Evolutionary conservation across 1,140 invertebrate species (phyloP), one percentile per base, ranked within the genome.

Genomic region (Solenopsis fugax): DNA sequence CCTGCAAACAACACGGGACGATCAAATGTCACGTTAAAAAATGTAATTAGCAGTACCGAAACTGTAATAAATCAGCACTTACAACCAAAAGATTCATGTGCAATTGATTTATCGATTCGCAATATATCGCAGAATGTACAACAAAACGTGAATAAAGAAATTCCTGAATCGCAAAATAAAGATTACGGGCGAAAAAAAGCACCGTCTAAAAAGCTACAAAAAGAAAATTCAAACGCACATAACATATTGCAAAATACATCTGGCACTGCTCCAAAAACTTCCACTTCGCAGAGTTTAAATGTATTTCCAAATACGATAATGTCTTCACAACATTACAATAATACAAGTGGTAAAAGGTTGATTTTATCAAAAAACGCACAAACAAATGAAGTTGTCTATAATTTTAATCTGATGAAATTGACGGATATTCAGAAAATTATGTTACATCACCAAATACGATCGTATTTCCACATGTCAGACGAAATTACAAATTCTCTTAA

Each of bases 341-440:
- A 29, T 29, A 72, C 34, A 34, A 0, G n/a, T 54, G 5, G 54
- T 5, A 16, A 4, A n/a, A 9, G 6, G 24, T 72, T 12, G 18
- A 34, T 6, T 29, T 71, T 21, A 7, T 1, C 21, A 16, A 48
- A 67, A 6, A 54, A 21, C 7, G 9, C 9, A n/a, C n/a, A 34
- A 41, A 13, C n/a, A 41, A 24, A 75, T 6, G 0, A 75, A 24
- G 4, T 24, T 56, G 13, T 9, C 18, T 12, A 4, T 29, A 16
- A 45, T 7, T 75, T 56, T 21, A 18, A 54, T 65, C n/a, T 88
- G 0, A 41, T 29, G 10, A 50, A 54, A 80, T n/a, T 89, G 5
- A 85, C 87, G 18, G 67, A 54, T n/a, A 60, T 56, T 13, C 73
- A 89, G 10, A 89, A 80, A 67, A 12, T 69, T 29, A 1, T 69